Conservation (phyloP, 1,140 invertebrate species). For the Drosophila grimshawi region DNA sequence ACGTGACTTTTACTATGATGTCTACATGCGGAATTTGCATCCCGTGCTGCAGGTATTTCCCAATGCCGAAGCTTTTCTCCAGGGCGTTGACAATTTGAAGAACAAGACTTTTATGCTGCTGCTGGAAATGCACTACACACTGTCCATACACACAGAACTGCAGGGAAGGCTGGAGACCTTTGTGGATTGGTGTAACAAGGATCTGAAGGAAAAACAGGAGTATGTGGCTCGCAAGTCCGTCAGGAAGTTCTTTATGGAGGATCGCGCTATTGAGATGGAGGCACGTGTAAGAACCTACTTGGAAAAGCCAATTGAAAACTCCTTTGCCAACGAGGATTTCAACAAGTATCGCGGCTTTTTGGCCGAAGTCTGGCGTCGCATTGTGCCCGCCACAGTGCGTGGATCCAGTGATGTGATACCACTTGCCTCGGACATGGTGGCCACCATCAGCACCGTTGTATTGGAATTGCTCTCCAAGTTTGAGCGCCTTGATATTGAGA, state of each 20-base stretch:
- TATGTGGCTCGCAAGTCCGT: slow-evolving; percentile 76
- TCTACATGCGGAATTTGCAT: slow-evolving; percentile 68
- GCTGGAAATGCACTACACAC: slow-evolving; percentile 76
- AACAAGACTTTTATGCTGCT: slow-evolving; percentile 75
- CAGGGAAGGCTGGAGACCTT: slow-evolving; percentile 68
- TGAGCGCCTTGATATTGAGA: slow-evolving; percentile 66
- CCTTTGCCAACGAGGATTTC: slow-evolving; percentile 61
- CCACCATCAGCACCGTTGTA: slow-evolving; percentile 65
- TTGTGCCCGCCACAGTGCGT: slow-evolving; percentile 63
- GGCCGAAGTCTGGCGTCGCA: slow-evolving; percentile 69
- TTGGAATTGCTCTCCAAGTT: slow-evolving; percentile 69
- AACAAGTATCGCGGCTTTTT: slow-evolving; percentile 61
- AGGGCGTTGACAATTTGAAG: slow-evolving; percentile 71
- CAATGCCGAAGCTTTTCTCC: slow-evolving; percentile 59
- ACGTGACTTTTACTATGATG: slow-evolving; percentile 72
- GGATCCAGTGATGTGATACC: slow-evolving; percentile 65
- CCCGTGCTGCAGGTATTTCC: slow-evolving; percentile 75
- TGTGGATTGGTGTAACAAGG: slow-evolving; percentile 70
- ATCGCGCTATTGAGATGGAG: slow-evolving; percentile 71
- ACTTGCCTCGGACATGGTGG: slow-evolving; percentile 69
- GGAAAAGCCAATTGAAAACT: slow-evolving; percentile 51
- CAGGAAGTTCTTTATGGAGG: slow-evolving; percentile 79
- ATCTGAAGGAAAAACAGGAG: slow-evolving; percentile 71
- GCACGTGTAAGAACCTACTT: slow-evolving; percentile 42
- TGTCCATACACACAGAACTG: slow-evolving; percentile 73